Evolutionary conservation across 2,113 vertebrate genomes (phyloP).

Genomic region (Phalacrocorax brasilianus): DNA sequence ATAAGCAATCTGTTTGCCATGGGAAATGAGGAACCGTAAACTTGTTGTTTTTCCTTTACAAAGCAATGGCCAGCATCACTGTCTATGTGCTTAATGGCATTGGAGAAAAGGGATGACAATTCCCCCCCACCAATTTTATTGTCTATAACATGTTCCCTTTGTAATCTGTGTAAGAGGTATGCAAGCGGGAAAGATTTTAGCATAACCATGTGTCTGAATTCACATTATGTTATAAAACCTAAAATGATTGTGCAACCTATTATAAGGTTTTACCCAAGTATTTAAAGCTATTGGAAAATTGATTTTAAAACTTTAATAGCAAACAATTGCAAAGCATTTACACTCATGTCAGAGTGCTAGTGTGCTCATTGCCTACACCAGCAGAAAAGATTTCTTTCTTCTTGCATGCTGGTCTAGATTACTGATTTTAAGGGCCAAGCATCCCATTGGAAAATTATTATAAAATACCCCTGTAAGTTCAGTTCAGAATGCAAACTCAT

Average conservation of each 20-base stretch:
- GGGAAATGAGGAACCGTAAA: constrained; percentile 79
- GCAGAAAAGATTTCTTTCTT: constrained; percentile 10
- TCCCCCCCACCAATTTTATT: constrained; percentile 68
- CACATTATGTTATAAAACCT: constrained; percentile 61
- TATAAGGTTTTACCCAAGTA: constrained; percentile 64
- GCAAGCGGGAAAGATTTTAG: constrained; percentile 67
- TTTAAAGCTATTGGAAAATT: constrained; percentile 59
- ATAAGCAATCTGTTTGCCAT: constrained; percentile 82
- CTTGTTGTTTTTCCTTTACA: constrained; percentile 74
- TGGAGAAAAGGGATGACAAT: constrained; percentile 59
- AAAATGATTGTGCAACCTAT: constrained; percentile 61
- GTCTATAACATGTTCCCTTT: constrained; percentile 64
- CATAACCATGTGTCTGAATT: constrained; percentile 60
- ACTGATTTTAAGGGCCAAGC: not conserved
- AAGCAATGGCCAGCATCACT: constrained; percentile 56
- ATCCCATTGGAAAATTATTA: not conserved
- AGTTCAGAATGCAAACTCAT: not conserved
- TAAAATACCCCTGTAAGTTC: not conserved
- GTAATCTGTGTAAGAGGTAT: constrained; percentile 65
- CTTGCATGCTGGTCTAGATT: not conserved
- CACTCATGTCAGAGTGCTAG: not conserved
- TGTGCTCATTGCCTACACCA: not conserved
- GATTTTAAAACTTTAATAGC: constrained; percentile 43
- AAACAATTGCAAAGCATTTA: constrained; percentile 7
- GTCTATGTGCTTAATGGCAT: constrained; percentile 72